These are phyloP conservation scores for Euplagia quadripunctaria DNA, from an alignment of 2,888 invertebrate species.

Conservation along the genomic window DNA sequence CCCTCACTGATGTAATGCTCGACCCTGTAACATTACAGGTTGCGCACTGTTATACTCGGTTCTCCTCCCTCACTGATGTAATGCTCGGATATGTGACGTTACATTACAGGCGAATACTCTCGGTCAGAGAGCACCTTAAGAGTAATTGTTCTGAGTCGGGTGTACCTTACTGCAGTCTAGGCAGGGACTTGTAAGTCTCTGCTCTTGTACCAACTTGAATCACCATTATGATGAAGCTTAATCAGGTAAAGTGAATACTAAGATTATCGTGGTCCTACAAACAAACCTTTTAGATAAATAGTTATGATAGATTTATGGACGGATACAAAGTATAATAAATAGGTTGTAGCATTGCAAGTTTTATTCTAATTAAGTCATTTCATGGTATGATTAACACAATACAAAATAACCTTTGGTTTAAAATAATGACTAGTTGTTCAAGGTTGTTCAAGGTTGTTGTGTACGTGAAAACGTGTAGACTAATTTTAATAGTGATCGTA, in stretches of 20 bases:
- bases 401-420: constrained; percentile 14
- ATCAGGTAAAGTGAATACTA: not conserved
- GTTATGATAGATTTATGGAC: not conserved
- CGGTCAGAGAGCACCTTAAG: too few species aligned
- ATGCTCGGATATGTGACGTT: too few species aligned
- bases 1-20: too few species aligned
- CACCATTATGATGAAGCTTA: not conserved
- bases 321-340: not conserved
- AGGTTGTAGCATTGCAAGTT: not conserved
- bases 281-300: not conserved
- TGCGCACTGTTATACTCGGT: too few species aligned
- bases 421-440: constrained; percentile 30
- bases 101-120: too few species aligned
- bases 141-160: too few species aligned
- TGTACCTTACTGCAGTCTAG: too few species aligned
- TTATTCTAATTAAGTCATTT: constrained; percentile 1
- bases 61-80: too few species aligned
- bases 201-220: not conserved
- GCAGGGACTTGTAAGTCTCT: too few species aligned
- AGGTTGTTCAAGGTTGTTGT: constrained; percentile 32
- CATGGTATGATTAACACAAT: constrained; percentile 2
- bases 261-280: not conserved
- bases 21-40: too few species aligned
- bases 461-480: constrained; percentile 16
- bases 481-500: constrained; percentile 23